phyloP scores from a whole-genome alignment of 2,113 vertebrate genomes.

The Albula glossodonta region DNA sequence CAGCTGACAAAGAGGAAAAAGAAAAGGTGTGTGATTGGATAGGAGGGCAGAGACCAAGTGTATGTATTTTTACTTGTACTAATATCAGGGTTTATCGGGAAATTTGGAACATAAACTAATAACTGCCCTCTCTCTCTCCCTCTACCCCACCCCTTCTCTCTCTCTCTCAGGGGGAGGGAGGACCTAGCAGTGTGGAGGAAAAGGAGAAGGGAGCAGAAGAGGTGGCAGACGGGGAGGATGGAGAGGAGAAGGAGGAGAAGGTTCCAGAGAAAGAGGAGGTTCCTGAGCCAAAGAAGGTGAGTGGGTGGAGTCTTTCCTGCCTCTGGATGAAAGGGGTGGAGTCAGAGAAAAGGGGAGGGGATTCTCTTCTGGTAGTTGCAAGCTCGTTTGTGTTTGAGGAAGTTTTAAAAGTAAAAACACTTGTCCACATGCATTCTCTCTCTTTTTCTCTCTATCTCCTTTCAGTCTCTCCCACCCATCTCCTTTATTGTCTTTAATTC shows the following conservation, averaged over 20 bases:
- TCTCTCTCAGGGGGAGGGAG: slow-evolving; percentile 53
- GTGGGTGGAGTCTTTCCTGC: background rate
- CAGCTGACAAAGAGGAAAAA: slow-evolving; percentile 61
- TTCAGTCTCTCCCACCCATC: background rate
- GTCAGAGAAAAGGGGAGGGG: too few species aligned
- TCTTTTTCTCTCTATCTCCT: background rate
- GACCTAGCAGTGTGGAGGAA: slow-evolving; percentile 58
- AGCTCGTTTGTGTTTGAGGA: too few species aligned
- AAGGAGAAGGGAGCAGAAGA: slow-evolving; percentile 50
- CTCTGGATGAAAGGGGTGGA: background rate
- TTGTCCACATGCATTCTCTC: background rate
- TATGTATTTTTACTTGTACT: too few species aligned
- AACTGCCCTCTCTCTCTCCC: background rate
- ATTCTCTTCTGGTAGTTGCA: too few species aligned
- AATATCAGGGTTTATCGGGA: too few species aligned
- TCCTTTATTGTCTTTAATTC: background rate
- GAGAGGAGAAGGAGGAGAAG: slow-evolving; percentile 57
- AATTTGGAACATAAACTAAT: too few species aligned
- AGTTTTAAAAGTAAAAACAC: too few species aligned
- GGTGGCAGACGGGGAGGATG: slow-evolving; percentile 42
- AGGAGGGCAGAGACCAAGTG: too few species aligned
- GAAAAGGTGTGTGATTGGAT: slow-evolving; percentile 53
- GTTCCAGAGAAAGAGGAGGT: slow-evolving; percentile 69
- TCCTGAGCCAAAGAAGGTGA: slow-evolving; percentile 77
- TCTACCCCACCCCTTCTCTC: background rate